Percentiles rank a stretch among this genome's conserved stretches.
Conservation (phyloP, 2,888 invertebrate genomes). For the Ormia ochracea region DNA sequence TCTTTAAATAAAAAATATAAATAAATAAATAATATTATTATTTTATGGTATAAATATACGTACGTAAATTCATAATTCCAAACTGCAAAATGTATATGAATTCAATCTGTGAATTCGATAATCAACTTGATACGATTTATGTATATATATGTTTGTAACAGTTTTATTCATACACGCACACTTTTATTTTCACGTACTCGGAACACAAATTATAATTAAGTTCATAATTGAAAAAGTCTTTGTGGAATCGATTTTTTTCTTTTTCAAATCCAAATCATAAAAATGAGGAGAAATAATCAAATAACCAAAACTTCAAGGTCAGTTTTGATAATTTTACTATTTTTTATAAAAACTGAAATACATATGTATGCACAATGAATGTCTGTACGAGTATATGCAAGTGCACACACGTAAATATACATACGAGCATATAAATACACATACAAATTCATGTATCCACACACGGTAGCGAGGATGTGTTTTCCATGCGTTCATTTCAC, state of each 20-base stretch:
- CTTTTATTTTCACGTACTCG: background rate
- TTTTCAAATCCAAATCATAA: background rate
- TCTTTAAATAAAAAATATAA: too few species aligned
- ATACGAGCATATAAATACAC: too few species aligned
- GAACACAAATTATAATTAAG: background rate
- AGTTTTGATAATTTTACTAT: background rate
- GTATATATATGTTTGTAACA: too few species aligned
- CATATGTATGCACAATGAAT: background rate
- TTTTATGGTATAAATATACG: too few species aligned
- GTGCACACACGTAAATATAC: too few species aligned
- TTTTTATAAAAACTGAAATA: background rate
- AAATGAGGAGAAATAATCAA: slow-evolving; percentile 8
- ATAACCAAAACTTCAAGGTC: slow-evolving; percentile 10
- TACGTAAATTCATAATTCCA: too few species aligned
- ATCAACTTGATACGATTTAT: too few species aligned
- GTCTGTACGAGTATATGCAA: too few species aligned
- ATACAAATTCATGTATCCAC: background rate
- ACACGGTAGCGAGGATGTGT: background rate
- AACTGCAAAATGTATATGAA: too few species aligned
- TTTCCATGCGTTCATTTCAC: background rate
- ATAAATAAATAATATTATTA: too few species aligned
- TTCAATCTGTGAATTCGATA: too few species aligned
- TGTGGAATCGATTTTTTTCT: slow-evolving; percentile 4
- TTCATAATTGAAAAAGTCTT: slow-evolving; percentile 7
- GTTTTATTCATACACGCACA: too few species aligned